Conservation (phyloP, 2,113 vertebrate genomes). For the Crocuta crocuta region DNA sequence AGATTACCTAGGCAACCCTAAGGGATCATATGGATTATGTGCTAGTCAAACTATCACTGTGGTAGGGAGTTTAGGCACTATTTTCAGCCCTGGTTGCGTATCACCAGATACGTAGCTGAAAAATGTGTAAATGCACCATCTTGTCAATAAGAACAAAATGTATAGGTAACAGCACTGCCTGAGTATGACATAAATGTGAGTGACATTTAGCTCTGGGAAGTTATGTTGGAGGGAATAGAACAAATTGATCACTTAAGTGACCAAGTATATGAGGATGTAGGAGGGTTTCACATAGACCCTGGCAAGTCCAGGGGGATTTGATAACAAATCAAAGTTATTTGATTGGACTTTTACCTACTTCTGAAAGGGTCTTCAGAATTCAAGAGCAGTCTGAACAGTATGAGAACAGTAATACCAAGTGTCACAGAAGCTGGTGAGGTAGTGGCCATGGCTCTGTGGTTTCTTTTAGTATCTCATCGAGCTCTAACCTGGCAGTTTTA, state of each 20-base stretch:
- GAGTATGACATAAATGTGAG: not conserved
- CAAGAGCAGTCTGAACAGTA: not conserved
- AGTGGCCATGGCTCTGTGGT: not conserved
- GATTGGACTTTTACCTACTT: not conserved
- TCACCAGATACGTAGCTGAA: not conserved
- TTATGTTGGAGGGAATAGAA: not conserved
- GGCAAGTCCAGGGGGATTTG: not conserved
- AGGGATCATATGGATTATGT: not conserved
- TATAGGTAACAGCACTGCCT: not conserved
- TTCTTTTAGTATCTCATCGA: not conserved
- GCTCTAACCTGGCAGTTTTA: not conserved
- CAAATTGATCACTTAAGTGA: not conserved
- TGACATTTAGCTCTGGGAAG: not conserved
- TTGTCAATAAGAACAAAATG: slow-evolving; percentile 32
- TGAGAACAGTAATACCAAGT: not conserved
- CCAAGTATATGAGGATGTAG: not conserved
- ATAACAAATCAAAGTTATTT: not conserved
- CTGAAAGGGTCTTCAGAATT: not conserved
- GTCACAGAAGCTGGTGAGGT: not conserved
- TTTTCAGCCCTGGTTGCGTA: not conserved
- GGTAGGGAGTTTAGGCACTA: not conserved
- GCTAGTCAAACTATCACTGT: not conserved
- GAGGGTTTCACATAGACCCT: not conserved
- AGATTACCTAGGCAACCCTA: not conserved
- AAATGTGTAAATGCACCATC: not conserved